Evolutionary conservation across 2,888 invertebrate species (phyloP).

Genomic region (Aspidapion aeneum): DNA sequence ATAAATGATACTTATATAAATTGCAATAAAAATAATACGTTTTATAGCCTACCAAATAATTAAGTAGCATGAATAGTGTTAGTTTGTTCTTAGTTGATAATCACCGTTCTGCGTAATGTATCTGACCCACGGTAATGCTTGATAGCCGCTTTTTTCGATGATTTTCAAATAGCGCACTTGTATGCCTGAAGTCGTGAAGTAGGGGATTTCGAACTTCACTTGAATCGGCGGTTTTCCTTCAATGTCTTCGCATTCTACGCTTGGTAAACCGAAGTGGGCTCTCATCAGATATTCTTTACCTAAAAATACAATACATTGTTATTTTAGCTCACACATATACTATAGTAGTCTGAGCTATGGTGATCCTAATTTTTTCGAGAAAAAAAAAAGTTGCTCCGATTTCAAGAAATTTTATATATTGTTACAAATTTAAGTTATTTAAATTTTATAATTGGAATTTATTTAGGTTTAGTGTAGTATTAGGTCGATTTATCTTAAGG

Average conservation of each 20-base stretch:
- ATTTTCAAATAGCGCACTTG: slow-evolving; percentile 96
- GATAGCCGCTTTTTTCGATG: slow-evolving; percentile 98
- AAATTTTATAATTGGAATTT: no score
- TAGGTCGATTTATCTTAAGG: no score
- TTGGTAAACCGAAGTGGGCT: slow-evolving; percentile 96
- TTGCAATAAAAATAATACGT: no score
- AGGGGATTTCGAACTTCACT: slow-evolving; percentile 98
- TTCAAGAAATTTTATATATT: no score
- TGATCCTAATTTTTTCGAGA: no score
- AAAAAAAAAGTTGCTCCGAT: no score
- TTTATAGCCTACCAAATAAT: no score
- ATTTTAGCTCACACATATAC: not conserved
- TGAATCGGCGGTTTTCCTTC: slow-evolving; percentile 98
- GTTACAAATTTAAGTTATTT: no score
- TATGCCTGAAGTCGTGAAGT: slow-evolving; percentile 98
- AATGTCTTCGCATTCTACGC: slow-evolving; percentile 89
- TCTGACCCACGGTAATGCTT: slow-evolving; percentile 98
- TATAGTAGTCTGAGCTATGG: no score
- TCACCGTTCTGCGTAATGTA: slow-evolving; percentile 99
- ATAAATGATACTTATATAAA: no score
- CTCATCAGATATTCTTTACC: slow-evolving; percentile 98
- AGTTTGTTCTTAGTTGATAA: slow-evolving; percentile 94
- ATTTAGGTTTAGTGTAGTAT: no score
- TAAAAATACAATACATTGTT: slow-evolving; percentile 13
- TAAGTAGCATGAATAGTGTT: no score